Percentiles rank a stretch among this genome's conserved stretches.
These are phyloP conservation scores for Ceuthmochares aereus DNA, from an alignment of 2,113 vertebrate genomes.

Conservation along the genomic window DNA sequence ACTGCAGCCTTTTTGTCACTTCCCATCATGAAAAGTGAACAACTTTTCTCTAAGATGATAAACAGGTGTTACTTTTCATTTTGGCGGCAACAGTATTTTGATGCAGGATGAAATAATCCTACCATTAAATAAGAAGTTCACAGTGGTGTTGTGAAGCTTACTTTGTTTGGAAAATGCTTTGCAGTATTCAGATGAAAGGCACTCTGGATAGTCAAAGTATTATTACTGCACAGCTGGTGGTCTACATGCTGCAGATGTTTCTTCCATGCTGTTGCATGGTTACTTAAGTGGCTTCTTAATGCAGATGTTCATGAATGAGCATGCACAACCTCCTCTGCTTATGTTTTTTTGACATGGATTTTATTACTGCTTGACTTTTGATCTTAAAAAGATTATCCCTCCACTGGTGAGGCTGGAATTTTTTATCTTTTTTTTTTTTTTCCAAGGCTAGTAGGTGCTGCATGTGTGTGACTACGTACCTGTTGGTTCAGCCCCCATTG, in stretches of 20 bases:
- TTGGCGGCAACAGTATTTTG: neutral
- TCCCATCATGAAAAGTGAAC: neutral
- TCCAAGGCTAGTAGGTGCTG: constrained; percentile 45
- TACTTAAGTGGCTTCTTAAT: constrained; percentile 42
- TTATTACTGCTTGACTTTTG: constrained; percentile 73
- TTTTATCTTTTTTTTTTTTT: neutral
- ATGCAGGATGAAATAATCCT: constrained; percentile 60
- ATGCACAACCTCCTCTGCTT: constrained; percentile 9
- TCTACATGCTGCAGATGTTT: constrained; percentile 47
- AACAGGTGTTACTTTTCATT: constrained; percentile 65
- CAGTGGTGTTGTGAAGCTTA: constrained; percentile 55
- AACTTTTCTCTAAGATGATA: constrained; percentile 16
- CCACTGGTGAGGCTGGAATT: neutral
- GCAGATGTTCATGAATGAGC: constrained; percentile 50
- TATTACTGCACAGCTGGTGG: constrained; percentile 47
- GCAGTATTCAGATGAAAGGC: constrained; percentile 68
- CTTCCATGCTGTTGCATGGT: constrained; percentile 55
- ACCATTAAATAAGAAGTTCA: constrained; percentile 52
- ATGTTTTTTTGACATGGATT: constrained; percentile 52
- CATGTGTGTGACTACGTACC: constrained; percentile 12
- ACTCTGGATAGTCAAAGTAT: constrained; percentile 54
- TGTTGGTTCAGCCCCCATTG: constrained; percentile 20
- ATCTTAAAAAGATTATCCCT: constrained; percentile 58
- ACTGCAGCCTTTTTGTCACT: constrained; percentile 11
- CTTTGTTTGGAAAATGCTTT: constrained; percentile 70